A percentile compares a stretch with the other conserved stretches of the same genome.
Conservation (phyloP, 37 sponge, comb jelly and placozoan genomes). For the Axinella damicornis region DNA sequence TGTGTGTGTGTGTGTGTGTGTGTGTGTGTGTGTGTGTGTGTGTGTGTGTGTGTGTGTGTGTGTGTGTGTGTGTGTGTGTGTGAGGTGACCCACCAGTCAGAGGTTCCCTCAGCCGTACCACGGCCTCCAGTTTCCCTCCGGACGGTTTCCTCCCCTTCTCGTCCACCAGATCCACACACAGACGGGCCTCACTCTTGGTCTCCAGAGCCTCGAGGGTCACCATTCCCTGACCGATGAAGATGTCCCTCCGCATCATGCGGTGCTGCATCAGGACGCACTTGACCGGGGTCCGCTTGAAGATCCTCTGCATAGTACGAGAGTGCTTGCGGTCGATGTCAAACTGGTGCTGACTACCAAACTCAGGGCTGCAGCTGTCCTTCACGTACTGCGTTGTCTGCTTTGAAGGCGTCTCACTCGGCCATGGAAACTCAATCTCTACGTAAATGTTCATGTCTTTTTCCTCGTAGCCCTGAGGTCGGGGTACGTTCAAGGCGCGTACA, state of each 20-base stretch:
- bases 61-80: slow-evolving; percentile 38
- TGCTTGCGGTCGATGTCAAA: slow-evolving; percentile 90
- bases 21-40: no score
- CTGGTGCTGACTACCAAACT: slow-evolving; percentile 46
- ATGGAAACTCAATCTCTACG: slow-evolving; percentile 92
- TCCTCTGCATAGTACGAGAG: slow-evolving; percentile 59
- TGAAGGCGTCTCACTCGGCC: slow-evolving; percentile 71
- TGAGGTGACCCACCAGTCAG: slow-evolving; percentile 58
- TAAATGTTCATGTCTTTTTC: slow-evolving; percentile 85
- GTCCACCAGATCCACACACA: slow-evolving; percentile 39
- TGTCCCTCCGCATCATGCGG: slow-evolving; percentile 65
- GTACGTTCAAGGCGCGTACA: slow-evolving; percentile 56
- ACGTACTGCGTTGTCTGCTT: slow-evolving; percentile 41
- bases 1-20: slow-evolving; percentile 15
- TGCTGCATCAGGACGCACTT: slow-evolving; percentile 65
- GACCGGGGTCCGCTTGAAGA: slow-evolving; percentile 79
- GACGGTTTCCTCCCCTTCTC: slow-evolving; percentile 78
- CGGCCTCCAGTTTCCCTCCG: slow-evolving; percentile 82
- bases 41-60: no score
- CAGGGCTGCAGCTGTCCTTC: slow-evolving; percentile 67
- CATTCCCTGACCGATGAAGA: slow-evolving; percentile 56
- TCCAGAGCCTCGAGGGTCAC: slow-evolving; percentile 72
- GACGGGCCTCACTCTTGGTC: slow-evolving; percentile 65
- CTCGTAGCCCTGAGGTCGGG: slow-evolving; percentile 67
- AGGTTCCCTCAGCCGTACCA: slow-evolving; percentile 77